phyloP scores from a whole-genome alignment of 2,888 invertebrate species.

The Synanthedon tipuliformis region DNA sequence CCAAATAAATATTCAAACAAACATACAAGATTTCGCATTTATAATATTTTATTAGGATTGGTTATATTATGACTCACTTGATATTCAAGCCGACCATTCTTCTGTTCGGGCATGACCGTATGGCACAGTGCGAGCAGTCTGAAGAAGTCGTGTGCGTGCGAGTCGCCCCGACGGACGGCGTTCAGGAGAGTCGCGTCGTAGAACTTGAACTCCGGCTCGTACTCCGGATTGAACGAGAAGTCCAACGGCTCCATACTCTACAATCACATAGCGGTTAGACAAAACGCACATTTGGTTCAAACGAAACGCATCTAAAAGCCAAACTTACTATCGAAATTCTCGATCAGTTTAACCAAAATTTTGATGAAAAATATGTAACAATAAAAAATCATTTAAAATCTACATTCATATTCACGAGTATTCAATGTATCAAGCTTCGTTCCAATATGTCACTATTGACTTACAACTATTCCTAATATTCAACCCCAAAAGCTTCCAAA shows the following conservation, averaged over 20 bases:
- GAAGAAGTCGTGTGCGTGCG: constrained; percentile 88
- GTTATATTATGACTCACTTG: constrained; percentile 56
- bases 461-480: too few species aligned
- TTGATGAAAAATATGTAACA: too few species aligned
- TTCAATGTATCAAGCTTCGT: too few species aligned
- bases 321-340: too few species aligned
- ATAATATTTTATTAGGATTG: background rate
- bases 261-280: background rate
- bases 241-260: constrained; percentile 86
- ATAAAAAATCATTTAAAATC: too few species aligned
- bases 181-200: constrained; percentile 89
- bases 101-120: constrained; percentile 97
- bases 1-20: too few species aligned
- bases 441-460: too few species aligned
- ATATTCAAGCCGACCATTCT: constrained; percentile 83
- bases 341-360: too few species aligned
- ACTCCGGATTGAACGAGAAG: constrained; percentile 94
- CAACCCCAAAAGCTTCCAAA: too few species aligned
- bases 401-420: too few species aligned
- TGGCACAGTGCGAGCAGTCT: constrained; percentile 94
- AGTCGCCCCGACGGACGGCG: constrained; percentile 81
- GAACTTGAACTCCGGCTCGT: constrained; percentile 93
- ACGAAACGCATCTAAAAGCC: too few species aligned
- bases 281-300: too few species aligned
- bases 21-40: background rate